Evolutionary conservation across 1,140 invertebrate species (phyloP), one percentile per base, ranked within the genome.

Genomic region (Saxidomus purpurata): DNA sequence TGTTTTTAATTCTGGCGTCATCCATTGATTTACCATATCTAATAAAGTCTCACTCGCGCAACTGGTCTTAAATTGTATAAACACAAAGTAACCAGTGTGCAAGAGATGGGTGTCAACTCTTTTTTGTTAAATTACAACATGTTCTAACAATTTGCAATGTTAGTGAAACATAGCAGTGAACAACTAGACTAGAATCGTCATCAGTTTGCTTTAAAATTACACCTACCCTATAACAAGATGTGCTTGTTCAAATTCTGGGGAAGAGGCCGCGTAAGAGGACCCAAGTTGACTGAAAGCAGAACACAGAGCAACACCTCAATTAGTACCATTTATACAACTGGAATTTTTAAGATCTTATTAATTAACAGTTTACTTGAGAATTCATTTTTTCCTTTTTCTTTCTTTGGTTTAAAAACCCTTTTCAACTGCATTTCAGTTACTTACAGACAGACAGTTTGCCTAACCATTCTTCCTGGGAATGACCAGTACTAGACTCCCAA

Each of bases 271-370:
- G 59, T 87, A 87, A 40, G 86, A 79, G 59, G 86, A 38, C 49
- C 86, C 86, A 49, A 87, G 86, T 38, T 87, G 86, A 87, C 86
- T 87, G 76, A 80, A 87, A 87, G 74, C 74, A 80, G 49, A 84
- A 84, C 22, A 81, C 31, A 76, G 11, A 28, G 22, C 31, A 49
- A 79, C 55, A 49, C 76, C 76, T 79, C 76, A 22, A 52, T 79
- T 22, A 52, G 28, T 9, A 31, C 28, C 40, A 19, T 34, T 6
- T 25, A 67, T 17, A 67, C 61, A 67, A 36, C 34, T 36, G 6
- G 43, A n/a, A n/a, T n/a, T n/a, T n/a, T n/a, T n/a, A n/a, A n/a
- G n/a, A n/a, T n/a, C n/a, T n/a, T n/a, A n/a, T n/a, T n/a, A n/a
- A n/a, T n/a, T n/a, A n/a, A n/a, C n/a, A n/a, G n/a, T n/a, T n/a